These are phyloP conservation scores for Anarhynchus alexandrinus DNA, from an alignment of 2,113 vertebrate species.

Conservation along the genomic window DNA sequence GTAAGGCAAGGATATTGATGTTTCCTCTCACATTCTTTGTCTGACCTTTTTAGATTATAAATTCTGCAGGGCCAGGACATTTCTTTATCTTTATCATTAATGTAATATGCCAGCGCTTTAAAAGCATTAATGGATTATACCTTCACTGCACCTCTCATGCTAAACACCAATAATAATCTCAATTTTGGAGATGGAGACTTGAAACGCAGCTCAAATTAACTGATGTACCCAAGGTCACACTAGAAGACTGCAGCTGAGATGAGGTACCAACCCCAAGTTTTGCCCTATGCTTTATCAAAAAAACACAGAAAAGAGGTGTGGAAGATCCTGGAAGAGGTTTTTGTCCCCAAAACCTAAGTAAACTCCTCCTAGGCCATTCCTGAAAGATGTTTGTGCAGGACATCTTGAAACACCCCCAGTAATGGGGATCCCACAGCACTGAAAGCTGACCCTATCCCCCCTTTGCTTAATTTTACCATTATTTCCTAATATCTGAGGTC, in stretches of 20 bases:
- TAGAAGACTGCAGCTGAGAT: neutral
- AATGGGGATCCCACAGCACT: neutral
- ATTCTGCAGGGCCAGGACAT: neutral
- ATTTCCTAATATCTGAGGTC: neutral
- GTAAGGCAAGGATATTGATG: neutral
- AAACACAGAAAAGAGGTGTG: neutral
- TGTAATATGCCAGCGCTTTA: neutral
- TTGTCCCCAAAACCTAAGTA: neutral
- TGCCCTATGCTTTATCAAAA: neutral
- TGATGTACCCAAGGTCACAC: neutral
- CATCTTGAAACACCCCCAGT: neutral
- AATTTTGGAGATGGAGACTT: neutral
- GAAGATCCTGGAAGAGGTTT: neutral
- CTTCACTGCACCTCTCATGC: neutral
- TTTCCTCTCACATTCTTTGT: neutral
- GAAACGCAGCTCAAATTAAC: neutral
- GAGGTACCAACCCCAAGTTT: neutral
- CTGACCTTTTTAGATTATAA: constrained; percentile 16
- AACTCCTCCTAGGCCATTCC: neutral
- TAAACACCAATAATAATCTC: neutral
- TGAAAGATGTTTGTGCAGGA: neutral
- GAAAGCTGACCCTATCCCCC: neutral
- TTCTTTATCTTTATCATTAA: constrained; percentile 34
- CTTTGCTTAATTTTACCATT: neutral
- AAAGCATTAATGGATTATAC: constrained; percentile 21